Evolutionary conservation across 2,888 invertebrate genomes (phyloP).

Genomic region (Argyresthia goedartella): DNA sequence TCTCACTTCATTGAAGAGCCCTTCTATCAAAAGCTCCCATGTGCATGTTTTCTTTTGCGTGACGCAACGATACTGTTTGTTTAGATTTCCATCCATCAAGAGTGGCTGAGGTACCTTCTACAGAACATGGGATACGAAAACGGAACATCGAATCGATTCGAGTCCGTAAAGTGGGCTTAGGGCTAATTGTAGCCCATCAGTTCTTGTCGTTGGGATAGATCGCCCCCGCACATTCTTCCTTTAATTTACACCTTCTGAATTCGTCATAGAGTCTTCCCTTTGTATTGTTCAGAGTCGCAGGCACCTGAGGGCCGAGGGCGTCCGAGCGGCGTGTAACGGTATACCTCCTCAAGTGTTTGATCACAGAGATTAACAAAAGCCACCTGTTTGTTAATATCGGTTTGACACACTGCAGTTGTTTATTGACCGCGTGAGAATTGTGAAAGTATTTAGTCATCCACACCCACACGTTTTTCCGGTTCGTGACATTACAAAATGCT

Average conservation of each 20-base stretch:
- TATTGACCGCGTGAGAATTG: constrained; percentile 22
- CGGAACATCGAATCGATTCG: too few relatives aligned
- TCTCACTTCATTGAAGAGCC: constrained; percentile 38
- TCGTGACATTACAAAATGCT: constrained; percentile 13
- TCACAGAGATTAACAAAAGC: constrained; percentile 34
- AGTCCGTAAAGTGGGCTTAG: too few relatives aligned
- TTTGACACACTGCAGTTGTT: constrained; percentile 31
- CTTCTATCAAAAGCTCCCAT: constrained; percentile 45
- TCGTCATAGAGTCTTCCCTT: neutral
- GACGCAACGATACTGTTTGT: constrained; percentile 21
- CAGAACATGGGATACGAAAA: too few relatives aligned
- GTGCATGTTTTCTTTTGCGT: constrained; percentile 39
- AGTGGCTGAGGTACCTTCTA: too few relatives aligned
- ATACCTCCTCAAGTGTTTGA: constrained; percentile 13
- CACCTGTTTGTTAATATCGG: constrained; percentile 31
- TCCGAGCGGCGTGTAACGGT: neutral
- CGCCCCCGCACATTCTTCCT: constrained; percentile 37
- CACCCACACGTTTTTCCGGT: constrained; percentile 16
- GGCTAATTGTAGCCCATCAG: constrained; percentile 8
- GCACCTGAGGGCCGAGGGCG: neutral
- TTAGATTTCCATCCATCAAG: neutral
- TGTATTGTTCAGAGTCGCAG: neutral
- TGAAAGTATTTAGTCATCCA: constrained; percentile 29
- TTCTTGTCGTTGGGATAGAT: constrained; percentile 21
- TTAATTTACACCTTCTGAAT: neutral